These are phyloP conservation scores for Crenichthys baileyi DNA, from an alignment of 2,797 vertebrate species.

Conservation along the genomic window DNA sequence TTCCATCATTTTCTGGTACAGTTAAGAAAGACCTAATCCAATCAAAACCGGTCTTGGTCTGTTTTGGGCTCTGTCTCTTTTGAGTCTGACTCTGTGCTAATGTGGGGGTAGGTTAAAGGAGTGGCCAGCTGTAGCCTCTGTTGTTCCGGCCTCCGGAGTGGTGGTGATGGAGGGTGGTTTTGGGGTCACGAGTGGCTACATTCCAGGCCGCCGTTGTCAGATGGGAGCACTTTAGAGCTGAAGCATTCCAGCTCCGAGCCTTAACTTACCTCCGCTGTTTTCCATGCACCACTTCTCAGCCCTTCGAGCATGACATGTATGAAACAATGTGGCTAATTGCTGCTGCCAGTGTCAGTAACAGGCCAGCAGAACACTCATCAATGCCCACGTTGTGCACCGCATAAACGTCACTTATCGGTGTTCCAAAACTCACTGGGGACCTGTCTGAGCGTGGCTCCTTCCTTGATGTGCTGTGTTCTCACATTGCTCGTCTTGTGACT, in stretches of 20 bases:
- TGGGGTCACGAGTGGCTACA: slow-evolving; percentile 70
- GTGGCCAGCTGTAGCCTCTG: slow-evolving; percentile 66
- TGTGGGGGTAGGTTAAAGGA: slow-evolving; percentile 30
- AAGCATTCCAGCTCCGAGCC: slow-evolving; percentile 37
- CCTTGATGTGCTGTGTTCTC: slow-evolving; percentile 49
- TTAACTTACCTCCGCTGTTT: slow-evolving; percentile 37
- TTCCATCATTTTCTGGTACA: slow-evolving; percentile 72
- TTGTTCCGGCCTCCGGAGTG: slow-evolving; percentile 48
- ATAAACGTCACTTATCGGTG: slow-evolving; percentile 42
- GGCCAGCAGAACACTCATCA: slow-evolving; percentile 32
- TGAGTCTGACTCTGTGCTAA: slow-evolving; percentile 35
- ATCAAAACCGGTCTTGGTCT: slow-evolving; percentile 66
- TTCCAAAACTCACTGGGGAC: slow-evolving; percentile 48
- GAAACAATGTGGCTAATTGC: slow-evolving; percentile 59
- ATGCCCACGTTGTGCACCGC: slow-evolving; percentile 40
- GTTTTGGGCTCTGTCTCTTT: slow-evolving; percentile 52
- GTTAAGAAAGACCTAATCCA: slow-evolving; percentile 77
- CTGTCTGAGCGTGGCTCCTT: slow-evolving; percentile 18
- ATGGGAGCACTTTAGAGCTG: slow-evolving; percentile 42
- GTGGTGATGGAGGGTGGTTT: slow-evolving; percentile 59
- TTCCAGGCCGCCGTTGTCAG: slow-evolving; percentile 65
- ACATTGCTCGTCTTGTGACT: slow-evolving; percentile 47
- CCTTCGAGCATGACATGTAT: slow-evolving; percentile 31
- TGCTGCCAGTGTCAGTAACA: slow-evolving; percentile 34
- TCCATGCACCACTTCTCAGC: slow-evolving; percentile 35